A percentile compares a stretch with the other conserved stretches of the same genome.
Conservation (phyloP, 2,113 vertebrate genomes). For the Colius striatus region DNA sequence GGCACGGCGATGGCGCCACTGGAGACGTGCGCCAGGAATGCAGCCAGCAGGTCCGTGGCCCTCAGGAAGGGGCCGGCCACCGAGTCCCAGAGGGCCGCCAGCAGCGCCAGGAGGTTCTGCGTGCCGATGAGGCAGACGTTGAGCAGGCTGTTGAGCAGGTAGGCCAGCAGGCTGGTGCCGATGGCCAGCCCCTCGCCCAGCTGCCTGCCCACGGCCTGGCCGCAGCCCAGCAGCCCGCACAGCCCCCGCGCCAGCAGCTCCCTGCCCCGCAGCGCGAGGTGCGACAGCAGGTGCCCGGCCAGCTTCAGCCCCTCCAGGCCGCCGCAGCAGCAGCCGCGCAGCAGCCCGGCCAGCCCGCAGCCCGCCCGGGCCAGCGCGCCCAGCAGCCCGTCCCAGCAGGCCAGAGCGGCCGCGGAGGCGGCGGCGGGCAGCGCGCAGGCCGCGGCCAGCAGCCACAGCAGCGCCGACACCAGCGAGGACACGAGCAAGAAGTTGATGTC, state of each 20-base stretch:
- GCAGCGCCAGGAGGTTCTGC: slow-evolving; percentile 83
- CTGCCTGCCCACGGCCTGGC: slow-evolving; percentile 79
- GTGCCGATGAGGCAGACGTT: slow-evolving; percentile 87
- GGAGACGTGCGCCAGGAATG: slow-evolving; percentile 85
- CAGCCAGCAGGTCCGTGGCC: slow-evolving; percentile 79
- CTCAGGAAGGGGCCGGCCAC: slow-evolving; percentile 79
- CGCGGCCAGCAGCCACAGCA: slow-evolving; percentile 79
- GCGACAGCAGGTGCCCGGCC: slow-evolving; percentile 85
- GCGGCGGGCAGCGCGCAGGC: slow-evolving; percentile 80
- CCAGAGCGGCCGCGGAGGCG: slow-evolving; percentile 63
- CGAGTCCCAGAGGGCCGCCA: slow-evolving; percentile 80
- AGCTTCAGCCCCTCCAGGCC: slow-evolving; percentile 89
- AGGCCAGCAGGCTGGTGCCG: slow-evolving; percentile 84
- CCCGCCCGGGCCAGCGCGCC: slow-evolving; percentile 70
- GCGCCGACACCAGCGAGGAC: slow-evolving; percentile 81
- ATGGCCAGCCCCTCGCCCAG: slow-evolving; percentile 85
- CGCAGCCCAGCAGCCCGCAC: slow-evolving; percentile 70
- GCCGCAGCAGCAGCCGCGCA: slow-evolving; percentile 76
- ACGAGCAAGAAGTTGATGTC: slow-evolving; percentile 91
- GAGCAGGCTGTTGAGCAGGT: slow-evolving; percentile 89
- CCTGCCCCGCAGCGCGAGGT: slow-evolving; percentile 81
- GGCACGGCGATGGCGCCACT: slow-evolving; percentile 85
- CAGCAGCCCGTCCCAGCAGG: slow-evolving; percentile 79
- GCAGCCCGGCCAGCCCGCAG: slow-evolving; percentile 61
- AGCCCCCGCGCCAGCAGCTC: slow-evolving; percentile 85